Base-by-base conservation (phyloP, 1,140 invertebrate species). In the Linepithema humile region DNA sequence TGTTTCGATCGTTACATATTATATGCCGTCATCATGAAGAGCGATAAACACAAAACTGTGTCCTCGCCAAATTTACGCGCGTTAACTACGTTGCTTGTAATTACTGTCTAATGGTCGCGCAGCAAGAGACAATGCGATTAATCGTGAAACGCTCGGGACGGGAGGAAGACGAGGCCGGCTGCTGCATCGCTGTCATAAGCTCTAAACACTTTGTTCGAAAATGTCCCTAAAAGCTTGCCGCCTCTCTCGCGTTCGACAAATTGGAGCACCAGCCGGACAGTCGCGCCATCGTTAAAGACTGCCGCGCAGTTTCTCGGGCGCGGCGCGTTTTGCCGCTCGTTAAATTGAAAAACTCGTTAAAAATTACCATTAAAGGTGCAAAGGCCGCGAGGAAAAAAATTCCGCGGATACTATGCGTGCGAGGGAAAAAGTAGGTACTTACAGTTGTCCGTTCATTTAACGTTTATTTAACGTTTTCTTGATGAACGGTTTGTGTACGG, bases 71-170 rank as follows among this genome's bases (percentile, higher is more conserved):
- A 80, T 80, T 80, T 55, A 80, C 64, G 48, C 64, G 48, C 65
- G 64, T 80, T 80, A 80, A 80, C 64, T 80, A 80, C 75, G 75
- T 80, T 80, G 75, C 75, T 80, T 80, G 75, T 80, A 80, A 80
- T 80, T 80, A 80, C 75, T 80, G 62, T 80, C 75, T 80, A 80
- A 80, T 80, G 75, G 64, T 80, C 65, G 64, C 43, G 48, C 75
- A 80, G 75, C 64, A 70, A 70, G 75, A 80, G 75, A 80, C 75
- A 80, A 80, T 80, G 75, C 64, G 75, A 80, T 80, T 80, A 80
- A 80, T 80, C 64, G 75, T 35, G 75, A 80, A 80, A 80, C 64
- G 64, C 17, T 48, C 23, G 48, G 65, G 50, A 80, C 65, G 48
- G n/a, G n/a, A 55, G 64, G 64, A 80, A 80, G 75, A 80, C 64